These are phyloP conservation scores for Drosophila lini DNA, from an alignment of 1,140 invertebrate species.

Conservation along the genomic window DNA sequence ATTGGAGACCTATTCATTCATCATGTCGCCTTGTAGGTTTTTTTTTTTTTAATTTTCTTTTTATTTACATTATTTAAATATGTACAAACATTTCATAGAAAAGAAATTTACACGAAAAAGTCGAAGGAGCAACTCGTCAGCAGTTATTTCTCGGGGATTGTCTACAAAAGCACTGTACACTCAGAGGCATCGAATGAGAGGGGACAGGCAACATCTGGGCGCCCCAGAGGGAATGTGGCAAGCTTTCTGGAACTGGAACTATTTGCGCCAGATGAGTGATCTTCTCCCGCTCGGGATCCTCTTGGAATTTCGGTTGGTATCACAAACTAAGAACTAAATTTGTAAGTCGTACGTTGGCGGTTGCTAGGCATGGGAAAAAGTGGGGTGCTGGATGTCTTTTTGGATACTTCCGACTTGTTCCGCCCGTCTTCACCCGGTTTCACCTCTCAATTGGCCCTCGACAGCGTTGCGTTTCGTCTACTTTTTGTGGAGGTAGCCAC, in stretches of 20 bases:
- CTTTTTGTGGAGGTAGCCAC: conserved; percentile 82
- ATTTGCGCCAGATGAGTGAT: conserved; percentile 16
- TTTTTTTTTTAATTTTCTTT: conserved; percentile 64
- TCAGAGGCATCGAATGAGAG: conserved; percentile 37
- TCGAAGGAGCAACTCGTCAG: conserved; percentile 75
- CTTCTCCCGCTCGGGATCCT: conserved; percentile 35
- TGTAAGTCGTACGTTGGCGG: conserved; percentile 77
- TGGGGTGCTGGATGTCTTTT: conserved; percentile 26
- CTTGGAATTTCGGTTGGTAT: conserved; percentile 77
- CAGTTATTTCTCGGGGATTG: conserved; percentile 58
- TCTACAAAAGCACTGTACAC: conserved; percentile 72
- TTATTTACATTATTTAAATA: conserved; percentile 83
- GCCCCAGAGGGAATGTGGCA: conserved; percentile 55
- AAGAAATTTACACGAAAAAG: conserved; percentile 76
- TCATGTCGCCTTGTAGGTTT: background rate
- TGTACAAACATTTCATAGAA: conserved; percentile 83
- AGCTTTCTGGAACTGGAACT: conserved; percentile 32
- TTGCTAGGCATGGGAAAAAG: conserved; percentile 42
- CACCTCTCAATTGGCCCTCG: conserved; percentile 58
- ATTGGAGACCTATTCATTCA: background rate
- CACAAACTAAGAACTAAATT: conserved; percentile 82
- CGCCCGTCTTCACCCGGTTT: conserved; percentile 69
- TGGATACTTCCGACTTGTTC: conserved; percentile 60
- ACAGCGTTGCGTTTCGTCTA: conserved; percentile 67
- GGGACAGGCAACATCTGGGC: conserved; percentile 34